These are phyloP conservation scores for Mactromeris polynyma DNA, from an alignment of 2,888 invertebrate genomes.

Conservation along the genomic window DNA sequence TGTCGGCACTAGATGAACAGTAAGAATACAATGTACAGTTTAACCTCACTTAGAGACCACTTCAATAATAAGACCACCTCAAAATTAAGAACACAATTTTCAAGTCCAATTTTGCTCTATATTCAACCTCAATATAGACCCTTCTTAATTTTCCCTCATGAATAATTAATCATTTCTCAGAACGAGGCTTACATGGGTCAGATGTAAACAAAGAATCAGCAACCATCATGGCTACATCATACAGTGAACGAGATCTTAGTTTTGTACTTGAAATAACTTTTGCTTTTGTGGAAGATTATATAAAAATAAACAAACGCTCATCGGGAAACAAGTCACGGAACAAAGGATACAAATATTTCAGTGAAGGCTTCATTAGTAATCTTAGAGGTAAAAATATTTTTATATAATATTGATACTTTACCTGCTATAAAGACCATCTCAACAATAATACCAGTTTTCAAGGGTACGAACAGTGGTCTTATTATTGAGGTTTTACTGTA, in stretches of 20 bases:
- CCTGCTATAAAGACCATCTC: too few relatives aligned
- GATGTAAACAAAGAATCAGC: neutral
- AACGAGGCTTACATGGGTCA: neutral
- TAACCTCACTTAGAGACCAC: too few relatives aligned
- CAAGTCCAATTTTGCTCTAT: too few relatives aligned
- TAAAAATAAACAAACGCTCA: constrained; percentile 6
- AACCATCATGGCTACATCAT: neutral
- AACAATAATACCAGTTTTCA: too few relatives aligned
- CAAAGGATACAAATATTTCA: constrained; percentile 32
- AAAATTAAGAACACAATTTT: too few relatives aligned
- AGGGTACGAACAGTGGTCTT: too few relatives aligned
- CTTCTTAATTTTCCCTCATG: constrained; percentile 16
- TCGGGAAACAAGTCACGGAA: constrained; percentile 2
- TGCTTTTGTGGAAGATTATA: constrained; percentile 11
- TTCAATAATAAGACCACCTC: too few relatives aligned
- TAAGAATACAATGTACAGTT: too few relatives aligned
- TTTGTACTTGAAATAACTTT: too few relatives aligned
- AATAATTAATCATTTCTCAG: neutral
- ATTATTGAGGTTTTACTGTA: too few relatives aligned
- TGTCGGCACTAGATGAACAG: too few relatives aligned
- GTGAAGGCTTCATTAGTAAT: constrained; percentile 14
- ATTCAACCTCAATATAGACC: too few relatives aligned
- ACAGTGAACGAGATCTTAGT: neutral
- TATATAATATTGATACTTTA: neutral
- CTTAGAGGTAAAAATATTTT: constrained; percentile 22